phyloP scores from a whole-genome alignment of 2,113 vertebrate species.

The Sander lucioperca region DNA sequence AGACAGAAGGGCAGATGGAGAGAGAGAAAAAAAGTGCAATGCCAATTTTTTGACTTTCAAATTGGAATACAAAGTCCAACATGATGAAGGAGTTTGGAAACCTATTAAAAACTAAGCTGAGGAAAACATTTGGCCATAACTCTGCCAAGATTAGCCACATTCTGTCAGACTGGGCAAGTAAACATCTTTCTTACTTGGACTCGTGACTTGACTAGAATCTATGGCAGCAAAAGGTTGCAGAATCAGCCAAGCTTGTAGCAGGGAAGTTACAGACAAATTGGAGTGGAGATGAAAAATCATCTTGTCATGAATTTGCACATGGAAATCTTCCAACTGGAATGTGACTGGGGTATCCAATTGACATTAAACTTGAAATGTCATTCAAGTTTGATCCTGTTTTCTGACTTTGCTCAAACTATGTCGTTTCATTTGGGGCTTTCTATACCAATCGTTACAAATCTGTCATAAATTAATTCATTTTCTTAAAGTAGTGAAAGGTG shows the following conservation, averaged over 20 bases:
- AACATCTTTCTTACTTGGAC: slow-evolving; percentile 8
- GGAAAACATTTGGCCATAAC: slow-evolving; percentile 18
- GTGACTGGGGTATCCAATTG: slow-evolving; percentile 1
- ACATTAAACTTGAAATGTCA: slow-evolving; percentile 26
- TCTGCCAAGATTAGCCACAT: slow-evolving; percentile 47
- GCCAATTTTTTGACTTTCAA: slow-evolving; percentile 68
- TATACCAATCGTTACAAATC: not conserved
- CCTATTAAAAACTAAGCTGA: slow-evolving; percentile 55
- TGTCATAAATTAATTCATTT: slow-evolving; percentile 1
- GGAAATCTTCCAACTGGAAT: slow-evolving; percentile 9
- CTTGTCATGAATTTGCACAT: slow-evolving; percentile 28
- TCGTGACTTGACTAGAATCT: not conserved
- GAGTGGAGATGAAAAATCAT: slow-evolving; percentile 17
- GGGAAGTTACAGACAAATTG: not conserved
- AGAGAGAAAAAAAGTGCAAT: not conserved
- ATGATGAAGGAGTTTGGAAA: slow-evolving; percentile 52
- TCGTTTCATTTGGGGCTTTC: not conserved
- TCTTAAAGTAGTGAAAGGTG: not conserved
- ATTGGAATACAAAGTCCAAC: slow-evolving; percentile 38
- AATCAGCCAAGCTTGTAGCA: slow-evolving; percentile 3
- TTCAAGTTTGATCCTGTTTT: slow-evolving; percentile 21
- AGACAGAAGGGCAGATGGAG: slow-evolving; percentile 65
- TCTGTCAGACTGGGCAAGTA: slow-evolving; percentile 40
- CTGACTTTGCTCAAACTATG: not conserved
- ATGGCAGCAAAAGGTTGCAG: slow-evolving; percentile 30